Conservation (phyloP, 2,797 vertebrate genomes). For the Trematomus bernacchii region DNA sequence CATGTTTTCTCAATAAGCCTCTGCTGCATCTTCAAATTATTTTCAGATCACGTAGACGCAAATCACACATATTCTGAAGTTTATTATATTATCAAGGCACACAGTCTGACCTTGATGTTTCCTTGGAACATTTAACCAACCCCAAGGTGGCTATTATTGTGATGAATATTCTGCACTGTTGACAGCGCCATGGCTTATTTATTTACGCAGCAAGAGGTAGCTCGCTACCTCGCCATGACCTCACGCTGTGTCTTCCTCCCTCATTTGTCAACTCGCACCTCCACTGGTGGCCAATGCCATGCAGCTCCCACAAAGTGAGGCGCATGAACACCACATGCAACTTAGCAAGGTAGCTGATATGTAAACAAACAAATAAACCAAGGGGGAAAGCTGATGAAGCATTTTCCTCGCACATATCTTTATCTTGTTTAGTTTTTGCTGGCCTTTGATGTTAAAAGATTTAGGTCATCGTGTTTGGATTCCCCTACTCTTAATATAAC, state of each 20-base stretch:
- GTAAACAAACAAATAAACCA: slow-evolving; percentile 47
- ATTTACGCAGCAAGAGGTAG: slow-evolving; percentile 84
- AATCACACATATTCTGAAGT: slow-evolving; percentile 80
- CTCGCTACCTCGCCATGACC: slow-evolving; percentile 78
- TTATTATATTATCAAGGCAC: slow-evolving; percentile 83
- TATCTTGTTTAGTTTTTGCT: slow-evolving; percentile 39
- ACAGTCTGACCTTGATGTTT: slow-evolving; percentile 87
- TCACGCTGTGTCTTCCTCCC: slow-evolving; percentile 78
- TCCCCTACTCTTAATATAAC: slow-evolving; percentile 23
- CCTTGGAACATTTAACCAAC: slow-evolving; percentile 88
- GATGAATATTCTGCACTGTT: slow-evolving; percentile 83
- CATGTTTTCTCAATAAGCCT: slow-evolving; percentile 47
- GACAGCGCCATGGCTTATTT: slow-evolving; percentile 83
- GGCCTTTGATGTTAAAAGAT: slow-evolving; percentile 47
- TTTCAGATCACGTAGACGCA: slow-evolving; percentile 70
- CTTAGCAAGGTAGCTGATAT: slow-evolving; percentile 39
- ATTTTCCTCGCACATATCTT: slow-evolving; percentile 40
- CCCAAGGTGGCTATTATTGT: slow-evolving; percentile 88
- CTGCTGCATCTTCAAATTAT: slow-evolving; percentile 58
- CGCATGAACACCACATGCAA: slow-evolving; percentile 48
- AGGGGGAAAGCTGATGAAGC: slow-evolving; percentile 55
- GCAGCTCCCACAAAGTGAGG: slow-evolving; percentile 52
- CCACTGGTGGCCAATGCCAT: slow-evolving; percentile 63
- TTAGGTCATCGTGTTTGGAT: slow-evolving; percentile 31
- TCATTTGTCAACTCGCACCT: slow-evolving; percentile 83